Evolutionary conservation across 2,888 invertebrate genomes (phyloP).

Genomic region (Mesochorus sp.): DNA sequence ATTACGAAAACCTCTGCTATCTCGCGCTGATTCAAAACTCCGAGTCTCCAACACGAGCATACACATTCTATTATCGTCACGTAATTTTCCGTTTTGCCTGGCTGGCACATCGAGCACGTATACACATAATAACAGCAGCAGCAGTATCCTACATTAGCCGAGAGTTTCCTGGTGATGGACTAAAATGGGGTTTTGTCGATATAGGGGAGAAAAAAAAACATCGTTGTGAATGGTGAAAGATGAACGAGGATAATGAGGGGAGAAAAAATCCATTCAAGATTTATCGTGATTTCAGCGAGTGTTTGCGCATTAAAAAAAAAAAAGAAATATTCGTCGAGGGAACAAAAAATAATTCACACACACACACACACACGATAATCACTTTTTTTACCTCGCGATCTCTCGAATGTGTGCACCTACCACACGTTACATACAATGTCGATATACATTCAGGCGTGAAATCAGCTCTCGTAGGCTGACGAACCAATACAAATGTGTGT

Average conservation of each 20-base stretch:
- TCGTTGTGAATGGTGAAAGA: neutral
- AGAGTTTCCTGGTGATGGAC: conserved; percentile 10
- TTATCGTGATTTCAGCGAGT: conserved; percentile 54
- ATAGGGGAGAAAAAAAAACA: conserved; percentile 6
- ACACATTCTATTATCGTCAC: conserved; percentile 52
- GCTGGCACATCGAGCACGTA: conserved; percentile 7
- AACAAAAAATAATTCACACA: too few relatives aligned
- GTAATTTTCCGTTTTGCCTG: conserved; percentile 56
- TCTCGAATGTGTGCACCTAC: conserved; percentile 6
- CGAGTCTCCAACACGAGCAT: too few relatives aligned
- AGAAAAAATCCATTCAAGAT: conserved; percentile 47
- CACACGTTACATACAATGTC: conserved; percentile 40
- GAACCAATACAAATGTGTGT: conserved; percentile 24
- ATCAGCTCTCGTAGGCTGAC: conserved; percentile 33
- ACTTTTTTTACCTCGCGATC: conserved; percentile 5
- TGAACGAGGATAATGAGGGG: neutral
- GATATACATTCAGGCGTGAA: conserved; percentile 45
- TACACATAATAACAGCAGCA: neutral
- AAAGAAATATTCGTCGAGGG: conserved; percentile 36
- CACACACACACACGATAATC: too few relatives aligned
- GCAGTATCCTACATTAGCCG: conserved; percentile 5
- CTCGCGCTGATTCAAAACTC: conserved; percentile 17
- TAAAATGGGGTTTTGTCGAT: neutral
- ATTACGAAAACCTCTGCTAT: conserved; percentile 46
- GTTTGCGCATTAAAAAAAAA: conserved; percentile 34